Evolutionary conservation across 2,888 invertebrate species (phyloP).

Genomic region (Electrophaes corylata): DNA sequence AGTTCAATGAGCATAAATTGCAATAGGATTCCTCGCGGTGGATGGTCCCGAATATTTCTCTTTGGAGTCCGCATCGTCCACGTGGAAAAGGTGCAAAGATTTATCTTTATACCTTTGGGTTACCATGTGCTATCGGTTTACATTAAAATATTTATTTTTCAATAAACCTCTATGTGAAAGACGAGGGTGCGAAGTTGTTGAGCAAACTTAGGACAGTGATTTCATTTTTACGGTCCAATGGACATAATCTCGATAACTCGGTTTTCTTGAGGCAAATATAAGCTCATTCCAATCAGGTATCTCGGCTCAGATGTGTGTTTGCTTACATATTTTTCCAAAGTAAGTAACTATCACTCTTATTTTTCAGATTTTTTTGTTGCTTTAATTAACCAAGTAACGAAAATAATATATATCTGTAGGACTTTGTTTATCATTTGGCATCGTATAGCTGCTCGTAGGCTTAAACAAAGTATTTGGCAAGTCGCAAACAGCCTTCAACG

Average conservation of each 20-base stretch:
- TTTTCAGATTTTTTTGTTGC: neutral
- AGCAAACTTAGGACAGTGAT: conserved; percentile 49
- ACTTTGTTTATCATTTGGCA: neutral
- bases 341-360: neutral
- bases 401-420: neutral
- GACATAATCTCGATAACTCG: conserved; percentile 55
- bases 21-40: conserved; percentile 79
- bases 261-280: conserved; percentile 51
- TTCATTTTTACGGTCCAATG: conserved; percentile 54
- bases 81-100: conserved; percentile 71
- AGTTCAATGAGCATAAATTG: conserved; percentile 81
- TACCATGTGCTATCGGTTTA: conserved; percentile 57
- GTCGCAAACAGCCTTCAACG: conserved; percentile 11
- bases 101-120: conserved; percentile 62
- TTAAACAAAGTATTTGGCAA: conserved; percentile 5
- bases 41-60: conserved; percentile 74
- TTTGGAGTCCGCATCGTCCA: conserved; percentile 62
- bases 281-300: conserved; percentile 43
- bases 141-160: conserved; percentile 71
- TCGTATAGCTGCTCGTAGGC: neutral
- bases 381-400: neutral
- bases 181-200: conserved; percentile 49
- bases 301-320: conserved; percentile 22
- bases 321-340: conserved; percentile 1
- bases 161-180: conserved; percentile 49